Evolutionary conservation across 2,888 invertebrate genomes (phyloP), one percentile per base, ranked within the genome.

Genomic region (Miltochrista miniata): DNA sequence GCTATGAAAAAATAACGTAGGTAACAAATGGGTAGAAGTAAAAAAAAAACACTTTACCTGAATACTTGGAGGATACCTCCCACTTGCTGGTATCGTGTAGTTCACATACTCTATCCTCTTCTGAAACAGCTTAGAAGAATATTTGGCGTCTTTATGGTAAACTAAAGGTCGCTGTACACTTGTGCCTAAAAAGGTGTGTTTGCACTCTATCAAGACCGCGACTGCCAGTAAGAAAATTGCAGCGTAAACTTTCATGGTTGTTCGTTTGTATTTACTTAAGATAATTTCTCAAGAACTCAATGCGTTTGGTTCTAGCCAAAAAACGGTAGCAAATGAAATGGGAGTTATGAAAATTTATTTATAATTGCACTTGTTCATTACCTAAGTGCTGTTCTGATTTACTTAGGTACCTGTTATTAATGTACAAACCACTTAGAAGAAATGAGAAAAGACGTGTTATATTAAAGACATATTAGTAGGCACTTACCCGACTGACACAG

Each of bases 181-280:
- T 0, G 81, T 81, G 0, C 88, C 88, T 37, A 84, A 38, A 38
- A 88, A 87, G 0, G 76, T 76, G 40, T 87, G 81, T 0, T 63
- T 61, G 64, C 87, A 79, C 51, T 86, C 74, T 0, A 76, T 79
- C 0, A 75, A 48, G 0, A 76, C 71, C 0, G 81, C 51, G 0
- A 56, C 56, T 0, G 72, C 68, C 0, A 81, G 40, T 1, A 80
- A n/a, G 7, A 75, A 52, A 0, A 62, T 33, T 1, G 67, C 9
- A 18, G 64, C 50, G 30, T 56, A 64, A 0, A 69, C 50, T 45
- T 72, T 83, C 81, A 82, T 76, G 45, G 47, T 31, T 64, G 12
- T 1, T n/a, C 11, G 15, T 36, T 14, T 18, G 14, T 12, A 18
- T 24, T 14, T 9, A 9, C 1, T 30, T 10, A 31, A 31, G 8